Evolutionary conservation across 2,113 vertebrate genomes (phyloP).

Genomic region (Perca schrenkii): DNA sequence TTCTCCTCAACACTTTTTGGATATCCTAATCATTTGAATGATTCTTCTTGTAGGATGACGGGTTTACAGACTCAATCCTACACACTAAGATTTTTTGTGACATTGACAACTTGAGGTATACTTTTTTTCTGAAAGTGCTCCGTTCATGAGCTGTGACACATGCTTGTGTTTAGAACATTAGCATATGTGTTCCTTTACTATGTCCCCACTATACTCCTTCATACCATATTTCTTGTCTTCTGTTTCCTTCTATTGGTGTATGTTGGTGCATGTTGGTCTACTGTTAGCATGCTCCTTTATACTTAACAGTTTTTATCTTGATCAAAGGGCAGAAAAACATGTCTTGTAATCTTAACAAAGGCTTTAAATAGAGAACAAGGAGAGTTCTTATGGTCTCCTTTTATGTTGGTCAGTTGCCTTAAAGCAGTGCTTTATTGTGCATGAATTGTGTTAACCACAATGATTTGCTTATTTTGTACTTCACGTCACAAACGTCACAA

Average conservation of each 20-base stretch:
- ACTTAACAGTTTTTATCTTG: slow-evolving; percentile 8
- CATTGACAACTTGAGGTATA: not conserved
- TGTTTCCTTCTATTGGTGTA: not conserved
- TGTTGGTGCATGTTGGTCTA: slow-evolving; percentile 1
- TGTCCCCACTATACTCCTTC: not conserved
- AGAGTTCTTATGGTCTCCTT: slow-evolving; percentile 18
- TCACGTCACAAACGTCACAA: slow-evolving; percentile 3
- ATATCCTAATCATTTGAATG: not conserved
- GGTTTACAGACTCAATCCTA: not conserved
- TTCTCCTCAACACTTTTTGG: not conserved
- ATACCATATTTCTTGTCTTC: not conserved
- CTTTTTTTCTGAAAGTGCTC: not conserved
- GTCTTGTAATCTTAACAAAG: slow-evolving; percentile 1
- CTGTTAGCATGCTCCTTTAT: slow-evolving; percentile 1
- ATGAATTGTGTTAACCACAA: slow-evolving; percentile 19
- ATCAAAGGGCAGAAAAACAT: slow-evolving; percentile 27
- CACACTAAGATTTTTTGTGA: not conserved
- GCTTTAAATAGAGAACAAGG: slow-evolving; percentile 31
- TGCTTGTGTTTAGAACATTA: not conserved
- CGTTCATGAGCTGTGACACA: not conserved
- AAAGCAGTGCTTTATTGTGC: slow-evolving; percentile 22
- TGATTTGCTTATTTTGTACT: not conserved
- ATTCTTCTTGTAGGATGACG: not conserved
- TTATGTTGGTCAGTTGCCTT: slow-evolving; percentile 25
- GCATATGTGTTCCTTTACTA: not conserved